phyloP scores from a whole-genome alignment of 2,113 vertebrate genomes.

The Paramisgurnus dabryanus region DNA sequence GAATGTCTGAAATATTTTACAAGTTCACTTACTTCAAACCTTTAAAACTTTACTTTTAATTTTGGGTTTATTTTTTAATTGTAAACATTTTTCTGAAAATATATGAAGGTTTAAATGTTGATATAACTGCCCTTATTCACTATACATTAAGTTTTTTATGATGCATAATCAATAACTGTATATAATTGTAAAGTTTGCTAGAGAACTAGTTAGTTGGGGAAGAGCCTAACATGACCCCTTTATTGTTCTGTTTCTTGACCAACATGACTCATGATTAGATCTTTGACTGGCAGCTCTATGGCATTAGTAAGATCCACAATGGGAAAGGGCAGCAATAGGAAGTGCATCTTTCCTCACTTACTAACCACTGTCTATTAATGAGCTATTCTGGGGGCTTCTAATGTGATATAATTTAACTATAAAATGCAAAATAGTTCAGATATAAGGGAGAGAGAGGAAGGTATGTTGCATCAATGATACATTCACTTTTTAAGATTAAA shows the following conservation, averaged over 20 bases:
- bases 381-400: background rate
- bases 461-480: background rate
- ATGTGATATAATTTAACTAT: background rate
- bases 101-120: background rate
- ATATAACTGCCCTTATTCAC: background rate
- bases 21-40: too few relatives aligned
- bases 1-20: too few relatives aligned
- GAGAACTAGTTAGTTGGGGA: slow-evolving; percentile 70
- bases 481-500: too few relatives aligned
- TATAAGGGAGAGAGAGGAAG: background rate
- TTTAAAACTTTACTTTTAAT: too few relatives aligned
- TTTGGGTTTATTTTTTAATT: background rate
- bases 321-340: slow-evolving; percentile 85
- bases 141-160: background rate
- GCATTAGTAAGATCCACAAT: slow-evolving; percentile 71
- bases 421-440: background rate
- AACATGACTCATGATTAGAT: slow-evolving; percentile 80
- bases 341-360: slow-evolving; percentile 77
- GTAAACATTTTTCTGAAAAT: background rate
- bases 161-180: background rate
- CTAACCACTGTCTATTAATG: slow-evolving; percentile 22
- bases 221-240: slow-evolving; percentile 80
- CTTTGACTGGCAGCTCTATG: slow-evolving; percentile 85
- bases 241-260: slow-evolving; percentile 85
- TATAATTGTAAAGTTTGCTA: slow-evolving; percentile 4